These are phyloP conservation scores for Canis aureus DNA, from an alignment of 2,113 vertebrate genomes.

Conservation along the genomic window DNA sequence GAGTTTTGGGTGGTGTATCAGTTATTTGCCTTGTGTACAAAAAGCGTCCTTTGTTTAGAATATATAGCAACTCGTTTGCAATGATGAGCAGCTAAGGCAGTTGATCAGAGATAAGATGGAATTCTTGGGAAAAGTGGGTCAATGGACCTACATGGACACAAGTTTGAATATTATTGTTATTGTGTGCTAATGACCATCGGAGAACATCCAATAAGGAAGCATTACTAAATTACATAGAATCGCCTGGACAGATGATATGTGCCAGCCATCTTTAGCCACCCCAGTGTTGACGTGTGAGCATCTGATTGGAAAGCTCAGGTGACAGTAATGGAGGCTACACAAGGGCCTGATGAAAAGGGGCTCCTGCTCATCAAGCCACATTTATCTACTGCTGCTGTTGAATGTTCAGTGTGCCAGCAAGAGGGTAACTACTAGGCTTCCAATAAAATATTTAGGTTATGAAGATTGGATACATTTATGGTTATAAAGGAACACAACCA, in stretches of 20 bases:
- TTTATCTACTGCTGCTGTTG: not conserved
- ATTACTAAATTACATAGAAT: not conserved
- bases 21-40: not conserved
- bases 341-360: not conserved
- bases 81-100: not conserved
- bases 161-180: not conserved
- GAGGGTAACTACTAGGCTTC: not conserved
- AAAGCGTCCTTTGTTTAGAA: not conserved
- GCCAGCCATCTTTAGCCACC: not conserved
- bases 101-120: not conserved
- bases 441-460: not conserved
- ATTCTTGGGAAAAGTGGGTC: not conserved
- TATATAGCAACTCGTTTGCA: not conserved
- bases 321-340: accelerated
- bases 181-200: not conserved
- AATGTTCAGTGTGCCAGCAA: not conserved
- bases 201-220: not conserved
- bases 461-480: not conserved
- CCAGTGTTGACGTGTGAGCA: accelerated
- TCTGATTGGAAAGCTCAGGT: not conserved
- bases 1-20: not conserved
- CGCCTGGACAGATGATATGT: not conserved
- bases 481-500: not conserved
- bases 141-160: not conserved
- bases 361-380: not conserved